Percentiles rank a stretch among this genome's conserved stretches.
Conservation (phyloP, 37 sponge, comb jelly and placozoan species). For the Theonella swinhoei region DNA sequence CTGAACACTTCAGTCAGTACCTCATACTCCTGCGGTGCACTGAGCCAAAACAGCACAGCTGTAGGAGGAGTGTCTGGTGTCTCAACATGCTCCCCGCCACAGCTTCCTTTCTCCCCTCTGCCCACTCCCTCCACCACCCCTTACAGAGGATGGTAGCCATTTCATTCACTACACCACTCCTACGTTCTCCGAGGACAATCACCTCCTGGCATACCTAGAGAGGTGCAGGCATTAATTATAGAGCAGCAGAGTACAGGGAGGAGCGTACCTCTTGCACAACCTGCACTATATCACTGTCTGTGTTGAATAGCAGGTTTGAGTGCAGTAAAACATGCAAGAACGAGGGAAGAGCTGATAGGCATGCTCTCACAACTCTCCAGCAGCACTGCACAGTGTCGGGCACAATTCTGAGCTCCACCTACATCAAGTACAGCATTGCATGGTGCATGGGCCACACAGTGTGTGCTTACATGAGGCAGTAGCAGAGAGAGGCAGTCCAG, state of each 20-base stretch:
- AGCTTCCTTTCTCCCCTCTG: background rate
- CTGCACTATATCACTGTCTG: background rate
- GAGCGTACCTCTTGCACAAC: background rate
- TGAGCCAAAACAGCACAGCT: slow-evolving; percentile 62
- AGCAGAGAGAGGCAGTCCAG: slow-evolving; percentile 36
- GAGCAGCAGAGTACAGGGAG: no score
- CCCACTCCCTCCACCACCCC: slow-evolving; percentile 24
- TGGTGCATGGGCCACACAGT: background rate
- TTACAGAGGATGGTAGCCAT: slow-evolving; percentile 38
- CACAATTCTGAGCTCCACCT: background rate
- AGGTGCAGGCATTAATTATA: no score
- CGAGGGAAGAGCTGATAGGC: background rate
- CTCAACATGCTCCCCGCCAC: slow-evolving; percentile 10
- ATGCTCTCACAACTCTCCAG: background rate
- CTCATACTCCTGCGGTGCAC: slow-evolving; percentile 66
- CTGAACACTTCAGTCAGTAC: background rate
- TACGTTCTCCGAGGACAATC: slow-evolving; percentile 41
- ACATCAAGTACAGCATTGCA: background rate
- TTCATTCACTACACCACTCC: slow-evolving; percentile 36
- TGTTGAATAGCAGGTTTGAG: background rate
- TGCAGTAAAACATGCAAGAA: background rate
- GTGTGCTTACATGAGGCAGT: slow-evolving; percentile 63
- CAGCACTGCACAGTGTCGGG: background rate
- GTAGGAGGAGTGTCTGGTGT: slow-evolving; percentile 22
- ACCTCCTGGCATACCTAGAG: slow-evolving; percentile 9